Percentiles rank a stretch among this genome's conserved stretches.
Conservation (phyloP, 1,140 invertebrate genomes). For the Lordiphosa mommai region DNA sequence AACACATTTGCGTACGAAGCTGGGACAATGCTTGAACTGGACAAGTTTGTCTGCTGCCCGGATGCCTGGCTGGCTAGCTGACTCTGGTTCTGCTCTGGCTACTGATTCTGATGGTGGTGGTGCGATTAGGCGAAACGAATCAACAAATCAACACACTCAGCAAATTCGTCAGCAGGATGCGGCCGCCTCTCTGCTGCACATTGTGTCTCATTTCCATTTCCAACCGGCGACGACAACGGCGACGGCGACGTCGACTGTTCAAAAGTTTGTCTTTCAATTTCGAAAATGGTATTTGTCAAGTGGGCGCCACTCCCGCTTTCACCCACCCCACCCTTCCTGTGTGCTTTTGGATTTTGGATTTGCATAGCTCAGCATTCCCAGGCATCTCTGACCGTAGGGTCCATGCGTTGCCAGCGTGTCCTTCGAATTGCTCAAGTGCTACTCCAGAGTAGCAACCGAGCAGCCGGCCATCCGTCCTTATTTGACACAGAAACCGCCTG, state of each 20-base stretch:
- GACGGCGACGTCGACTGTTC: slow-evolving; percentile 61
- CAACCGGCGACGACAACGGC: slow-evolving; percentile 40
- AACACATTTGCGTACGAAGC: slow-evolving; percentile 71
- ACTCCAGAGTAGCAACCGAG: slow-evolving; percentile 31
- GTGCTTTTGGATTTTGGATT: slow-evolving; percentile 63
- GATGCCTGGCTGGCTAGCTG: slow-evolving; percentile 19
- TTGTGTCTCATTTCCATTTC: slow-evolving; percentile 77
- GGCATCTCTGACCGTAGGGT: slow-evolving; percentile 37
- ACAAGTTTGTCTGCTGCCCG: slow-evolving; percentile 59
- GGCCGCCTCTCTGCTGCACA: slow-evolving; percentile 60
- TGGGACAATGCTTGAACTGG: slow-evolving; percentile 67
- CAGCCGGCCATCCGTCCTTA: slow-evolving; percentile 5
- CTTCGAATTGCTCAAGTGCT: slow-evolving; percentile 66
- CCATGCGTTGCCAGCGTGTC: slow-evolving; percentile 62
- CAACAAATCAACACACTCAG: slow-evolving; percentile 80
- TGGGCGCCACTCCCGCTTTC: slow-evolving; percentile 34
- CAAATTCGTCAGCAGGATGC: slow-evolving; percentile 76
- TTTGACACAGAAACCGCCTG: slow-evolving; percentile 66
- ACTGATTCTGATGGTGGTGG: slow-evolving; percentile 52
- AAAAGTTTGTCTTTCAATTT: slow-evolving; percentile 80
- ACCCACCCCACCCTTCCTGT: not conserved
- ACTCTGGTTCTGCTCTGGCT: slow-evolving; percentile 24
- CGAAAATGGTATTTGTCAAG: slow-evolving; percentile 79
- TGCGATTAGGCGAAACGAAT: slow-evolving; percentile 79
- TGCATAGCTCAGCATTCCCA: slow-evolving; percentile 63